phyloP scores from a whole-genome alignment of 2,888 invertebrate species.

The Apamea anceps region DNA sequence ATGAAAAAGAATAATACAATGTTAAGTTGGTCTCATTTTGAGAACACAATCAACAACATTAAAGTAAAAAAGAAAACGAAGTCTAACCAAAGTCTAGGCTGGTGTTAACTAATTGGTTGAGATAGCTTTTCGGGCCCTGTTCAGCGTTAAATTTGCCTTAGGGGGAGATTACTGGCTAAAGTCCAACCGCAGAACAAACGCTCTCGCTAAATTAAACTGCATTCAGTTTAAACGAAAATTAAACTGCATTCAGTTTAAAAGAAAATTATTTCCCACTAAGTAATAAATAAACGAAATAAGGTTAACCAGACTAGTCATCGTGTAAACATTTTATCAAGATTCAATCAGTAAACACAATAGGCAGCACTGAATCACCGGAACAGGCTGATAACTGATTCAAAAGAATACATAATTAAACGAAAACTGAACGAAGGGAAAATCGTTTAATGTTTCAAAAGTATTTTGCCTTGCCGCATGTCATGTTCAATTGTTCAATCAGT shows the following conservation, averaged over 20 bases:
- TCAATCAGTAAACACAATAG: constrained; percentile 57
- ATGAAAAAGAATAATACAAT: constrained; percentile 37
- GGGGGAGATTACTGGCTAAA: constrained; percentile 73
- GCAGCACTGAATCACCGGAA: constrained; percentile 63
- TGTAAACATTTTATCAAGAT: constrained; percentile 62
- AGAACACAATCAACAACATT: constrained; percentile 21
- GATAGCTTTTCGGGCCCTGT: constrained; percentile 61
- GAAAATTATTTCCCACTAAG: constrained; percentile 41
- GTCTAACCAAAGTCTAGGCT: constrained; percentile 26
- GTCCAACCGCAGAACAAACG: constrained; percentile 73
- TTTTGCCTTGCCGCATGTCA: background rate
- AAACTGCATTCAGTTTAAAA: constrained; percentile 27
- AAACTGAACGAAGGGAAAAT: constrained; percentile 24
- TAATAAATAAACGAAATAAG: constrained; percentile 6
- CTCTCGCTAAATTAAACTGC: constrained; percentile 43
- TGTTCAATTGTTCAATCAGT: background rate
- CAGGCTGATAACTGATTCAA: constrained; percentile 56
- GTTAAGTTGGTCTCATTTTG: constrained; percentile 21
- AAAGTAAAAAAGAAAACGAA: constrained; percentile 21
- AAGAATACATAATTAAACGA: constrained; percentile 58
- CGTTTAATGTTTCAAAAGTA: constrained; percentile 25
- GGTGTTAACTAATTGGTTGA: constrained; percentile 39
- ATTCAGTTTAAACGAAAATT: constrained; percentile 29
- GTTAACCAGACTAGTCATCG: constrained; percentile 47
- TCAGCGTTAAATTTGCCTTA: constrained; percentile 73